Base-by-base conservation (phyloP, 1,140 invertebrate species). In the Dolichoris vasculosae region DNA sequence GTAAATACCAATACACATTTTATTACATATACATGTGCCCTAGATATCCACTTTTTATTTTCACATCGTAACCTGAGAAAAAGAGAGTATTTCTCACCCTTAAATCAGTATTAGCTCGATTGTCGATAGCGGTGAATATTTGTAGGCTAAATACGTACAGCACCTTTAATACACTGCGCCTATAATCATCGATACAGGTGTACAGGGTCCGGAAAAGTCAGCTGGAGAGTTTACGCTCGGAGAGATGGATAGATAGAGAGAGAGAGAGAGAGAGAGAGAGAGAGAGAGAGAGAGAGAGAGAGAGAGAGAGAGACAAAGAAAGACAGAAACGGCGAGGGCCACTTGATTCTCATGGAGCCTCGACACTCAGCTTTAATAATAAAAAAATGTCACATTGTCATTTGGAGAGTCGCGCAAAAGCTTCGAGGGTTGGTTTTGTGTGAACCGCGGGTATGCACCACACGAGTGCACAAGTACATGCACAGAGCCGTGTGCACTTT, bases 371-470 rank as follows among this genome's bases (percentile, higher is more conserved):
- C 87, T 90, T 91, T 91, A 91, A 91, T 92, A 91, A 92, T 91
- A 89, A 92, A 92, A 89, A 91, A 92, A 91, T 88, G 90, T 90
- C 89, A 88, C 88, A 91, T 92, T 92, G 91, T 91, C 89, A 89
- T 87, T 90, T 88, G 69, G 86, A 90, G 87, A 88, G 90, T 89
- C 87, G 51, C 48, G 71, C 20, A 67, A 86, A 83, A 81, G 84
- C 88, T 89, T n/a, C 86, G 88, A 89, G 89, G 89, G 88, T 88
- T 86, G 85, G 87, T 89, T 89, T 90, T 88, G 85, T 85, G 85
- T 85, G 86, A 77, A 86, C 81, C 30, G 3, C n/a, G 85, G 84
- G 9, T 86, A 30, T 17, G 43, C 6, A 48, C 30, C 17, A 32
- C 32, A 17, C 48, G 80, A 32, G 71, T 83, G n/a, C n/a, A n/a